A percentile compares a stretch with the other conserved stretches of the same genome.
These are phyloP conservation scores for Drosophila testacea DNA, from an alignment of 2,888 invertebrate species.

Conservation along the genomic window DNA sequence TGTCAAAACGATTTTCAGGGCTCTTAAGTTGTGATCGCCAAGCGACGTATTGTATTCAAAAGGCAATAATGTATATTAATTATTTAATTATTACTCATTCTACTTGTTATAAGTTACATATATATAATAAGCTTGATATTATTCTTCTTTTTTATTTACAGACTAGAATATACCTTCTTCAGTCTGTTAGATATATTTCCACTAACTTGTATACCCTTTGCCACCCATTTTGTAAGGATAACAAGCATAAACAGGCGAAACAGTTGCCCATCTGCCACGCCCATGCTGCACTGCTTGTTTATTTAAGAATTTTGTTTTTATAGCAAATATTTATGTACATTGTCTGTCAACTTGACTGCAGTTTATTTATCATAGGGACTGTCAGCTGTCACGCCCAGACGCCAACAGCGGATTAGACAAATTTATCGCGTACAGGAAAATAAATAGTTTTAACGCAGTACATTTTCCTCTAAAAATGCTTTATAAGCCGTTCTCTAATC, in stretches of 20 bases:
- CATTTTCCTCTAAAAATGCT: background rate
- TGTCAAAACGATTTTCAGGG: too few species aligned
- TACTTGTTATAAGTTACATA: too few species aligned
- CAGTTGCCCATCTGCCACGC: constrained; percentile 18
- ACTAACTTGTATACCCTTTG: background rate
- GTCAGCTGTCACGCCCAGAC: constrained; percentile 41
- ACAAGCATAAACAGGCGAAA: background rate
- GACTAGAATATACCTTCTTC: too few species aligned
- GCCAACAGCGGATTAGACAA: constrained; percentile 58
- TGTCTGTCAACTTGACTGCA: constrained; percentile 48
- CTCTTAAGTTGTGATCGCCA: too few species aligned
- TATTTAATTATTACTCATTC: too few species aligned
- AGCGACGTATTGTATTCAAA: too few species aligned
- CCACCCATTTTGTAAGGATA: background rate
- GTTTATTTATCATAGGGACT: constrained; percentile 64
- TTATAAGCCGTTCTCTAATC: constrained; percentile 19
- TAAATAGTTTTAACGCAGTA: constrained; percentile 34
- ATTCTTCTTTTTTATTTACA: too few species aligned
- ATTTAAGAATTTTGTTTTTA: constrained; percentile 44
- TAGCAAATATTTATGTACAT: constrained; percentile 65
- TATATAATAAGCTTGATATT: too few species aligned
- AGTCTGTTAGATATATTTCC: background rate
- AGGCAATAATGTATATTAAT: too few species aligned
- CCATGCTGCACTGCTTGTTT: constrained; percentile 10
- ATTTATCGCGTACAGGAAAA: constrained; percentile 61